Evolutionary conservation across 2,113 vertebrate genomes (phyloP), one percentile per base, ranked within the genome.

Genomic region (Podarcis muralis): DNA sequence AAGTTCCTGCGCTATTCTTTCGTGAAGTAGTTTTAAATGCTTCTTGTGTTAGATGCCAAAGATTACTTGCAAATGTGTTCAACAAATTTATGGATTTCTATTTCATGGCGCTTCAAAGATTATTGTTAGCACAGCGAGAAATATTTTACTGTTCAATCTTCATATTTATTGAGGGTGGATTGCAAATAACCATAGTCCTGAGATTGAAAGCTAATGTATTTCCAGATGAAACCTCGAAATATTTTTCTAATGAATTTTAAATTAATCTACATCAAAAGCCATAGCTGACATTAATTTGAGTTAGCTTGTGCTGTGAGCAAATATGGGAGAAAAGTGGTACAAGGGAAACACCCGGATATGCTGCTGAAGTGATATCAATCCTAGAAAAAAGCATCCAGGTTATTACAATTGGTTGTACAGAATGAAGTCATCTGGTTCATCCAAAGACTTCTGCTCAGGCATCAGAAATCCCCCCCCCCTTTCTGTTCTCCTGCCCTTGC

Each of bases 171-270:
- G 62, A 90, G 32, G 82, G 48, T 72, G 22, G 86, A 85, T 79
- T 75, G 91, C n/a, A 79, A 94, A 92, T 30, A 87, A 80, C 27
- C 62, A 81, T 80, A 86, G 43, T 77, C 93, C 81, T 91, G 89
- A 68, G 86, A 94, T 78, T 93, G 90, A 88, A 94, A 94, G 90
- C 79, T 74, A 86, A 88, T 81, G 16, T 0, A 6, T 2, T 83
- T 88, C 91, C 84, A 87, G 27, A 35, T 91, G 81, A 93, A 92
- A 90, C 20, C 69, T 93, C 1, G 1, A 76, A 37, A 62, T 93
- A 89, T 48, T 90, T 90, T 93, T 88, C 62, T 91, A 92, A 90
- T 84, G 87, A 86, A 93, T 93, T 92, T 92, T 88, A 93, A 94
- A 94, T 92, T 92, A 94, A 88, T 87, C 32, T 78, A 62, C 65